Evolutionary conservation across 53 echinoderm and acorn worm species (phyloP), one percentile per base, ranked within the genome.

Genomic region (Paracentrotus lividus): DNA sequence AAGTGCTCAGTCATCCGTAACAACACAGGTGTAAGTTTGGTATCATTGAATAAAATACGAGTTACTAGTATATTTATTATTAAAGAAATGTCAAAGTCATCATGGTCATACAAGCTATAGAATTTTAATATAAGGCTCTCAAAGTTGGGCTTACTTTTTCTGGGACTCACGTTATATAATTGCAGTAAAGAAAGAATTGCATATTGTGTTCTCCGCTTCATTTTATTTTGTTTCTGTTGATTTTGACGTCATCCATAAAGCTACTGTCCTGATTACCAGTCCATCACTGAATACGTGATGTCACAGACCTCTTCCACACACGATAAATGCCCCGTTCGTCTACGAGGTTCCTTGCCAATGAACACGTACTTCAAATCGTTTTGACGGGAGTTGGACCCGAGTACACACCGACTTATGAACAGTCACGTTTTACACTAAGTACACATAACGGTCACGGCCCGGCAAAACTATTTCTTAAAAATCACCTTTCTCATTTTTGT

Each of bases 371-470:
- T 49, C 14, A 49, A 85, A 85, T 53, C 49, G 32, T 51, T 85
- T 85, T 85, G 85, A 24, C 85, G 85, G 85, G 26, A 47, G 85
- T 4, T 49, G 13, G 49, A 29, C 85, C 32, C 20, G 52, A 47
- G n/a, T 52, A 45, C 85, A 49, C 12, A 40, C 18, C 85, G 85
- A 13, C 53, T 14, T 51, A 85, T 85, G 85, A 51, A 51, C 49
- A 85, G 85, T 85, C 85, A 85, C 85, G 85, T 49, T 85, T 85
- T 85, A 53, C 49, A 85, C 85, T 85, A 53, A 51, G 85, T 85
- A 85, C 85, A 85, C 85, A 85, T 29, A 27, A 49, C 27, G 49
- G 49, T 27, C 53, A 85, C 53, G 72, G 40, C n/a, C n/a, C 36
- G 72, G 72, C 8, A 72, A 34, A 72, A 38, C 72, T 72, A 72